These are phyloP conservation scores for Psephotus haematonotus DNA, from an alignment of 2,113 vertebrate species.

Conservation along the genomic window DNA sequence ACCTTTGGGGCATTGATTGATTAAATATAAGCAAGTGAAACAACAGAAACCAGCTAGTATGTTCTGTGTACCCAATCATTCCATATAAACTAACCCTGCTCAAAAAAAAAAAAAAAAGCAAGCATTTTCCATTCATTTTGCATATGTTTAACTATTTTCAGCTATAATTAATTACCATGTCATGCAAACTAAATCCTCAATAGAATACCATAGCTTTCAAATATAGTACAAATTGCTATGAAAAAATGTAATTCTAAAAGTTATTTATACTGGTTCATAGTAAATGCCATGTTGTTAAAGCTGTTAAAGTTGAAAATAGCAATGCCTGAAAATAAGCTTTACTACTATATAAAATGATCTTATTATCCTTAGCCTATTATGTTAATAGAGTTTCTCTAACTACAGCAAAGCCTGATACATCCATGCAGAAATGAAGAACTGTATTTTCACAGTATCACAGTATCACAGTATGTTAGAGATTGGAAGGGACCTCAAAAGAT, in stretches of 20 bases:
- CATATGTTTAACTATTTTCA: conserved; percentile 76
- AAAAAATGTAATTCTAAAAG: conserved; percentile 26
- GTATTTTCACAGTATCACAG: too few species aligned
- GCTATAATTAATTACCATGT: conserved; percentile 80
- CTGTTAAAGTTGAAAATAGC: not conserved
- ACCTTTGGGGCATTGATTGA: conserved; percentile 52
- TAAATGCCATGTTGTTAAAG: not conserved
- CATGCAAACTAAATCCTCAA: conserved; percentile 79
- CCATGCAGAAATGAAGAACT: not conserved
- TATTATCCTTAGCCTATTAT: not conserved
- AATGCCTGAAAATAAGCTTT: conserved; percentile 10
- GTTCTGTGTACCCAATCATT: conserved; percentile 80
- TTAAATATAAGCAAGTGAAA: conserved; percentile 56
- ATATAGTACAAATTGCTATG: conserved; percentile 22
- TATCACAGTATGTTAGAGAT: too few species aligned
- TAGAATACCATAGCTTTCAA: conserved; percentile 59
- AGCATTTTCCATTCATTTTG: conserved; percentile 77
- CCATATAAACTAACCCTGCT: conserved; percentile 78
- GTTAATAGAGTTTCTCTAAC: not conserved
- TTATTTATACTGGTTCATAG: conserved; percentile 26
- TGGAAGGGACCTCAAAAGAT: too few species aligned
- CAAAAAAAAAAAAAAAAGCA: conserved; percentile 48
- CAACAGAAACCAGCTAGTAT: conserved; percentile 61
- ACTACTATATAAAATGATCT: conserved; percentile 16
- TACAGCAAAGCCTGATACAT: conserved; percentile 1